These are phyloP conservation scores for Drosophila kanekoi DNA, from an alignment of 2,888 invertebrate species.

Conservation along the genomic window DNA sequence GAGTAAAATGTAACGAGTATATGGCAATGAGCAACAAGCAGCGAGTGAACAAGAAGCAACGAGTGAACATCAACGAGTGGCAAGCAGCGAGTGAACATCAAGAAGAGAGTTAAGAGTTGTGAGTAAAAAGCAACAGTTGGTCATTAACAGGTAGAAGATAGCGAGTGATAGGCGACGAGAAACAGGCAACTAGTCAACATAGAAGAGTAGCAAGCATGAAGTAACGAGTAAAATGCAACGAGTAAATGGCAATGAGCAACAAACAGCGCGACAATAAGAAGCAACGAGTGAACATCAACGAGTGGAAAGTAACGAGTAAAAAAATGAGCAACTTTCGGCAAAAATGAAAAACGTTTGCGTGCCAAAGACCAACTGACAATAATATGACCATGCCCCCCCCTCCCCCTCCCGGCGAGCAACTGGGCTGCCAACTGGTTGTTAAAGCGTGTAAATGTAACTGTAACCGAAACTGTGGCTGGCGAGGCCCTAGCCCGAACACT, in stretches of 20 bases:
- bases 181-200: background rate
- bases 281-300: background rate
- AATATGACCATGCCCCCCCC: slow-evolving; percentile 34
- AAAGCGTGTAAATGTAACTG: slow-evolving; percentile 37
- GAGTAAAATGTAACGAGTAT: too few species aligned
- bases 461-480: slow-evolving; percentile 25
- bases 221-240: slow-evolving; percentile 13
- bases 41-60: background rate
- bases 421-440: slow-evolving; percentile 18
- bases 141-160: background rate
- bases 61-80: background rate
- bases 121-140: background rate
- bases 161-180: background rate
- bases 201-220: background rate
- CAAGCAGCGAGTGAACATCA: background rate
- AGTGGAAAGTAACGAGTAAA: background rate
- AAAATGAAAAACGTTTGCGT: slow-evolving; percentile 37
- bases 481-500: slow-evolving; percentile 14
- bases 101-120: too few species aligned
- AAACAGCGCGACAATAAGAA: background rate
- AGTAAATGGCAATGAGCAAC: background rate
- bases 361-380: slow-evolving; percentile 60
- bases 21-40: background rate
- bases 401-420: too few species aligned
- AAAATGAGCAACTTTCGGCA: slow-evolving; percentile 18